A percentile compares a stretch with the other conserved stretches of the same genome.
Conservation (phyloP, 2,113 vertebrate genomes). For the Ancistrus triradiatus region DNA sequence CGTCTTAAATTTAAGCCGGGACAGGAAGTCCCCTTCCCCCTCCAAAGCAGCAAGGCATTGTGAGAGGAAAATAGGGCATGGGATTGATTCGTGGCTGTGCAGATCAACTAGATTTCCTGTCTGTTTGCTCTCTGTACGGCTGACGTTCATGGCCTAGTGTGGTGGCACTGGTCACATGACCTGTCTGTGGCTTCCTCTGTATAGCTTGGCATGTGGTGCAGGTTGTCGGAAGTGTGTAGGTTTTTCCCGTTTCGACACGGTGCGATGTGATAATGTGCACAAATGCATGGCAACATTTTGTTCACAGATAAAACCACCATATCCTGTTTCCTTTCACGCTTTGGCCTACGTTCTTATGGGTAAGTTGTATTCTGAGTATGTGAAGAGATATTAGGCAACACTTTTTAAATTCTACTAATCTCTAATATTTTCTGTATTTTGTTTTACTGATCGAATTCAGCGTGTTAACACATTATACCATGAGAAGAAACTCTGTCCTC, state of each 20-base stretch:
- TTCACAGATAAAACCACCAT: not conserved
- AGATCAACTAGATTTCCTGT: constrained; percentile 11
- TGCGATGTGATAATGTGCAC: too few relatives aligned
- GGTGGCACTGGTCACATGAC: constrained; percentile 5
- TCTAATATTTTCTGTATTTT: too few relatives aligned
- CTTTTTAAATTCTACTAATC: too few relatives aligned
- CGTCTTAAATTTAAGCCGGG: not conserved
- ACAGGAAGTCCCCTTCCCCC: not conserved
- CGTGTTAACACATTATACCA: too few relatives aligned
- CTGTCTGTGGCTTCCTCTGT: not conserved
- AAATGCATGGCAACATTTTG: too few relatives aligned
- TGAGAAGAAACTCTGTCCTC: too few relatives aligned
- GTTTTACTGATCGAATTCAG: too few relatives aligned
- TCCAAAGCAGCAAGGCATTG: constrained; percentile 5
- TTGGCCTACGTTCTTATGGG: too few relatives aligned
- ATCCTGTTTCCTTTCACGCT: too few relatives aligned
- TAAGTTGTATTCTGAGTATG: too few relatives aligned
- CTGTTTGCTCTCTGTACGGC: not conserved
- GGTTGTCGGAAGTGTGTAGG: not conserved
- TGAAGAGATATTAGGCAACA: too few relatives aligned
- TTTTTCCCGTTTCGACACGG: not conserved
- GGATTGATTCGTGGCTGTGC: not conserved
- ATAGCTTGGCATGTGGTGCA: not conserved
- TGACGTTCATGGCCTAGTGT: not conserved
- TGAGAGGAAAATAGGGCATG: not conserved